phyloP scores from a whole-genome alignment of 2,888 invertebrate species.

The Heliothis peltigera region DNA sequence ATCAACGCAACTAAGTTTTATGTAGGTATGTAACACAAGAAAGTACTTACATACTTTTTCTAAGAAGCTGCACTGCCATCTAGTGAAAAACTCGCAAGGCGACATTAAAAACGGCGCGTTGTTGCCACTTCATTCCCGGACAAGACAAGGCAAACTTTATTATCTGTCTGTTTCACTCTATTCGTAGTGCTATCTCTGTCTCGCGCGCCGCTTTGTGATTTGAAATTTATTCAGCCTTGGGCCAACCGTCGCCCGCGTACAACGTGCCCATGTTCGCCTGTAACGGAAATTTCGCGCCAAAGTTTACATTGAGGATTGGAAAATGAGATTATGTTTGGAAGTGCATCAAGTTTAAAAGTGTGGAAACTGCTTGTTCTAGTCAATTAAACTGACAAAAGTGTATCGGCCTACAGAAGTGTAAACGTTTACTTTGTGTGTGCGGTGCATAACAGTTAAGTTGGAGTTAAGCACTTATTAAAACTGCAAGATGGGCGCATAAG shows the following conservation, averaged over 20 bases:
- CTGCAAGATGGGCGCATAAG: slow-evolving; percentile 83
- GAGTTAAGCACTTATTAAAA: slow-evolving; percentile 75
- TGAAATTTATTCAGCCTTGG: slow-evolving; percentile 79
- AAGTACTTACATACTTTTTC: slow-evolving; percentile 33
- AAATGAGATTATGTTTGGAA: slow-evolving; percentile 74
- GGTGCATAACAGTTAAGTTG: slow-evolving; percentile 78
- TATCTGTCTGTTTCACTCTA: slow-evolving; percentile 60
- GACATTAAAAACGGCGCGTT: slow-evolving; percentile 62
- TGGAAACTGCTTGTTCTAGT: slow-evolving; percentile 62
- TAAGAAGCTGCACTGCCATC: slow-evolving; percentile 67
- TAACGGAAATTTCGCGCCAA: slow-evolving; percentile 78
- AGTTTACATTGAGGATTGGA: slow-evolving; percentile 78
- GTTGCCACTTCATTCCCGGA: slow-evolving; percentile 71
- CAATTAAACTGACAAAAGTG: slow-evolving; percentile 64
- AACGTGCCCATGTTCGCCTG: slow-evolving; percentile 70
- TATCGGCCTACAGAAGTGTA: slow-evolving; percentile 63
- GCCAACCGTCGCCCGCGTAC: slow-evolving; percentile 80
- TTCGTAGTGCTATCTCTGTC: slow-evolving; percentile 68
- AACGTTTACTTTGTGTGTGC: slow-evolving; percentile 69
- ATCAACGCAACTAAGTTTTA: neutral
- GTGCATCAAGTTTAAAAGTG: slow-evolving; percentile 68
- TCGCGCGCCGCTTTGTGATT: slow-evolving; percentile 72
- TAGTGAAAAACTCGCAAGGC: slow-evolving; percentile 74
- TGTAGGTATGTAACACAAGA: neutral
- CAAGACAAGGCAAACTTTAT: slow-evolving; percentile 73